phyloP scores from a whole-genome alignment of 2,797 vertebrate genomes.

The Ctenochaetus hawaiiensis region DNA sequence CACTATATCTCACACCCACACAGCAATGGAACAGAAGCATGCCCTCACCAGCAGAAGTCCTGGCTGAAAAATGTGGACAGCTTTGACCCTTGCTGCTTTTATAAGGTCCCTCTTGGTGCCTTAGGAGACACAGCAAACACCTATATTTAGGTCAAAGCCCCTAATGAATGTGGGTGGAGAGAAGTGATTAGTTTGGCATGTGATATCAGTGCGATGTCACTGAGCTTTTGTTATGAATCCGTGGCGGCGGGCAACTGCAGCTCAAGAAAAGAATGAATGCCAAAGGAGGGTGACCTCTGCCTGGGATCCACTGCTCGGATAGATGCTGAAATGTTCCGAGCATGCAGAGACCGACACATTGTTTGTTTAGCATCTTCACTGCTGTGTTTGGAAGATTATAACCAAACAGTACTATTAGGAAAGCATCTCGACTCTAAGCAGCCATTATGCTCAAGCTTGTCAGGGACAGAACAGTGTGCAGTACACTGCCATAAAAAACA shows the following conservation, averaged over 20 bases:
- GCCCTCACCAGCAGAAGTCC: constrained; percentile 33
- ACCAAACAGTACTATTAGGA: neutral
- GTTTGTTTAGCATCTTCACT: constrained; percentile 31
- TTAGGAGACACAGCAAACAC: constrained; percentile 48
- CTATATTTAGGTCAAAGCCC: constrained; percentile 77
- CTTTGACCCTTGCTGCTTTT: constrained; percentile 62
- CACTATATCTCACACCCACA: neutral
- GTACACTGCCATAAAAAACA: no score
- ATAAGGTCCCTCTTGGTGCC: constrained; percentile 51
- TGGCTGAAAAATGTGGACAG: constrained; percentile 32
- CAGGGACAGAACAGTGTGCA: neutral
- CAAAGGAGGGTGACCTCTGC: constrained; percentile 68
- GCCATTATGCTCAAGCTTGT: neutral
- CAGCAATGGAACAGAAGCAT: constrained; percentile 22
- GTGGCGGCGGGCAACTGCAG: constrained; percentile 52
- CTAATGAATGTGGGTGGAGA: constrained; percentile 58
- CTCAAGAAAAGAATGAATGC: constrained; percentile 65
- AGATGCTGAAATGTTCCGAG: constrained; percentile 32
- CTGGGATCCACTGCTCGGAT: constrained; percentile 18
- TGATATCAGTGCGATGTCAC: constrained; percentile 60
- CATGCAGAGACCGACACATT: neutral
- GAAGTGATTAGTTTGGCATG: constrained; percentile 61
- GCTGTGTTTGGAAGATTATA: constrained; percentile 26
- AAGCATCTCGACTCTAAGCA: neutral
- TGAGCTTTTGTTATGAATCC: constrained; percentile 73